These are phyloP conservation scores for Phainopepla nitens DNA, from an alignment of 2,113 vertebrate genomes.

Conservation along the genomic window DNA sequence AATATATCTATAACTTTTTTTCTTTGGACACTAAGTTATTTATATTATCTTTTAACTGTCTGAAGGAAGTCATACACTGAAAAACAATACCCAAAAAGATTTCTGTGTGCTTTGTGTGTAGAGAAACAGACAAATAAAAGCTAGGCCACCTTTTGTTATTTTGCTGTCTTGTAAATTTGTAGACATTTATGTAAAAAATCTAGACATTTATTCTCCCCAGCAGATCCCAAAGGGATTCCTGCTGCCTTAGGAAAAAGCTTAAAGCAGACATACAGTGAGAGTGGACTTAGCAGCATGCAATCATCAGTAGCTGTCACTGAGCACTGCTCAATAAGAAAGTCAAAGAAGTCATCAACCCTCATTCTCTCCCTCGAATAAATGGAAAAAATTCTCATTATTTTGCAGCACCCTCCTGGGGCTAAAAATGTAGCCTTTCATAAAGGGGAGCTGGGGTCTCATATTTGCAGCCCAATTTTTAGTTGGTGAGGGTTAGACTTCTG, in stretches of 20 bases:
- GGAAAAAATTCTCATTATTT: background rate
- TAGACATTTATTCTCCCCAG: background rate
- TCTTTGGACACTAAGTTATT: background rate
- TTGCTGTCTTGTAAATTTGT: background rate
- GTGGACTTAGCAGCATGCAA: background rate
- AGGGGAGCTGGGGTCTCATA: background rate
- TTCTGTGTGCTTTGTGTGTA: background rate
- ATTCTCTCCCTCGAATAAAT: background rate
- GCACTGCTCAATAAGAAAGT: background rate
- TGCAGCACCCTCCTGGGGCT: background rate
- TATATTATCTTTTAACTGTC: background rate
- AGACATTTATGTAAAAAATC: no score
- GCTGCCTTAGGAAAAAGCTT: background rate
- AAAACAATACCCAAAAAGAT: background rate
- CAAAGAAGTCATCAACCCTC: background rate
- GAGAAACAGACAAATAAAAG: background rate
- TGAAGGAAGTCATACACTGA: background rate
- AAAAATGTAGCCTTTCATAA: background rate
- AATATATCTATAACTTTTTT: background rate
- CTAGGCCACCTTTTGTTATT: background rate
- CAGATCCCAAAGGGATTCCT: background rate
- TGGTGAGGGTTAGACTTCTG: background rate
- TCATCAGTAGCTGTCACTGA: background rate
- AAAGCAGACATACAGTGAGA: background rate
- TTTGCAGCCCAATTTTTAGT: background rate